phyloP scores from a whole-genome alignment of 2,797 vertebrate genomes.

The Chaenodraco wilsoni region DNA sequence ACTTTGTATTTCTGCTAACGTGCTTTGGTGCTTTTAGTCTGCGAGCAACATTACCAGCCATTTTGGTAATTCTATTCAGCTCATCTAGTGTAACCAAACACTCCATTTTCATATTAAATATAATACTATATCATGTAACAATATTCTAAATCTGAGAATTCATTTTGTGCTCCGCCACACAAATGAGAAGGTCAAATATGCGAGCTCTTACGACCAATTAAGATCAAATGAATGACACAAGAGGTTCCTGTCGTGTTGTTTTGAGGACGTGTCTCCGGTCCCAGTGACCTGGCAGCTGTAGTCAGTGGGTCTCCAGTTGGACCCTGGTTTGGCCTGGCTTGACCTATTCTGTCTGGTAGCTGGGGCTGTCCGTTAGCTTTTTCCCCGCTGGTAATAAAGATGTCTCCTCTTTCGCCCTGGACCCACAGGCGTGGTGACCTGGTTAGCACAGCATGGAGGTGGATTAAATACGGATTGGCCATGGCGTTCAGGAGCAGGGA shows the following conservation, averaged over 20 bases:
- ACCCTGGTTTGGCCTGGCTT: slow-evolving; percentile 43
- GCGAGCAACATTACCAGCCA: too few relatives aligned
- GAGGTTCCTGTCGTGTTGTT: slow-evolving; percentile 35
- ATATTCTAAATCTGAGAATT: slow-evolving; percentile 8
- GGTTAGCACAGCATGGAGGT: slow-evolving; percentile 78
- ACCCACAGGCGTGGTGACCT: slow-evolving; percentile 82
- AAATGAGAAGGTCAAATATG: slow-evolving; percentile 39
- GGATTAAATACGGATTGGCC: slow-evolving; percentile 83
- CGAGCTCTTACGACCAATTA: slow-evolving; percentile 30
- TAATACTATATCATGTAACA: too few relatives aligned
- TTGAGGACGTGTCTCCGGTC: slow-evolving; percentile 20
- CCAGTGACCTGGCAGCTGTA: slow-evolving; percentile 59
- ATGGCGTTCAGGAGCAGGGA: slow-evolving; percentile 71
- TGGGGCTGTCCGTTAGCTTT: slow-evolving; percentile 59
- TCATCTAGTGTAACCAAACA: background rate
- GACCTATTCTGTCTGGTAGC: slow-evolving; percentile 63
- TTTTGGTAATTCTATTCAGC: slow-evolving; percentile 9
- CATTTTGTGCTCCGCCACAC: slow-evolving; percentile 1
- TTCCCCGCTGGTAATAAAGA: slow-evolving; percentile 83
- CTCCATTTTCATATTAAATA: background rate
- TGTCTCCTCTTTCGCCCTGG: slow-evolving; percentile 75
- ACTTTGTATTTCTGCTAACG: slow-evolving; percentile 2
- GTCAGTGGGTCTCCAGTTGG: slow-evolving; percentile 44
- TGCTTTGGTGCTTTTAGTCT: too few relatives aligned
- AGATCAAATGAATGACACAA: slow-evolving; percentile 34